Evolutionary conservation across 2,113 vertebrate species (phyloP), one percentile per base, ranked within the genome.

Genomic region (Zosterops hypoxanthus): DNA sequence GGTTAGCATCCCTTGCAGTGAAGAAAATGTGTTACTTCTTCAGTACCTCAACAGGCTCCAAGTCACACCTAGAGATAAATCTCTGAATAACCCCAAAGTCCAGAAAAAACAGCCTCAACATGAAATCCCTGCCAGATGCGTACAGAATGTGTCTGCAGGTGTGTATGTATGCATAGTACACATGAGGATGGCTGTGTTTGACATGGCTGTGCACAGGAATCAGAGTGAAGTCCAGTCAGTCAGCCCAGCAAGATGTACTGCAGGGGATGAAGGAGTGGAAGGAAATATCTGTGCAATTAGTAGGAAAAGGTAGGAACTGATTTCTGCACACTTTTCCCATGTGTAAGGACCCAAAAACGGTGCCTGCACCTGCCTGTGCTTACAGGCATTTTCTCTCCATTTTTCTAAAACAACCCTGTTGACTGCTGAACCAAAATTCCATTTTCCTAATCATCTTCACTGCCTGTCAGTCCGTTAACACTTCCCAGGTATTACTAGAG

Each of bases 51-150:
- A 29, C 9, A 65, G 33, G 33, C 34, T 85, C 19, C 39, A 39
- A 72, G n/a, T 41, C 44, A 88, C 31, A 55, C 14, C 18, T 20
- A 52, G n/a, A 77, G 31, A 39, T 5, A 82, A 60, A 52, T 23
- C 19, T 26, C 57, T 33, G 23, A 13, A 61, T 16, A 50, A 70
- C 5, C 4, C 21, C 14, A 3, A 59, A 80, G 12, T 22, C 12
- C 39, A 78, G n/a, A 65, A 69, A 41, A 41, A 77, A 41, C 7
- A 70, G 2, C 31, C 8, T 13, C 60, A 71, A 33, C 12, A 15
- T 0, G 0, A 34, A 70, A 68, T 47, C 20, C n/a, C 59, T 4
- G 24, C 31, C 33, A 59, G 39, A 1, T 25, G 14, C 41, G 11
- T 11, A 22, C 17, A 60, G 44, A 20, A 42, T 4, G 22, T 28